phyloP scores from a whole-genome alignment of 1,140 invertebrate species.

The Drosophila sucinea region DNA sequence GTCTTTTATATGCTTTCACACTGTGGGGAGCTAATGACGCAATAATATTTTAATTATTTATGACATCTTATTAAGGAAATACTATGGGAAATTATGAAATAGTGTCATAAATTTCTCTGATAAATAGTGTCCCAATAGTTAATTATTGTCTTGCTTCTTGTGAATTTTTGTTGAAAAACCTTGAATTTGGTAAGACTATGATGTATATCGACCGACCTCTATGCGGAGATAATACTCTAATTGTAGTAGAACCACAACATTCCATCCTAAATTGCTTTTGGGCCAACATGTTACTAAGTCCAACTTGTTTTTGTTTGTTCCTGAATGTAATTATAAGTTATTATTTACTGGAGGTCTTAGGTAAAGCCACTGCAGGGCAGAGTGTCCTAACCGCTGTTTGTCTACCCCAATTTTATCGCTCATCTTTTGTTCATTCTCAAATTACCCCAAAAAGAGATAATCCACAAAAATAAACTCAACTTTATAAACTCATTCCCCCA shows the following conservation, averaged over 20 bases:
- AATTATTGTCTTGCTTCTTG: no score
- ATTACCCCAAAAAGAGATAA: constrained; percentile 13
- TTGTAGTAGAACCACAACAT: background rate
- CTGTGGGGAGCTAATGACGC: no score
- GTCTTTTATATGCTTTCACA: no score
- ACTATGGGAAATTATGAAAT: no score
- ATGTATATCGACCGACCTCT: no score
- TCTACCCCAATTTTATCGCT: background rate
- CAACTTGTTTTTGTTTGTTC: background rate
- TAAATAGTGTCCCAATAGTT: no score
- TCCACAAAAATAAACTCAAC: constrained; percentile 18
- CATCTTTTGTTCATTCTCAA: constrained; percentile 8
- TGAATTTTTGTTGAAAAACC: no score
- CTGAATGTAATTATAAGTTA: constrained; percentile 1
- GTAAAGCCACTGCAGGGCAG: background rate
- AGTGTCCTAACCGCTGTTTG: background rate
- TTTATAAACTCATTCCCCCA: constrained; percentile 10
- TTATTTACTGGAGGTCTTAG: background rate
- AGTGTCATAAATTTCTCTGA: no score
- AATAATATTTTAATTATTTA: no score
- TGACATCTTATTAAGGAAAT: no score
- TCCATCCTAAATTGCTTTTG: background rate
- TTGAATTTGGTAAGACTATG: no score
- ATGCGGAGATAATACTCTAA: no score
- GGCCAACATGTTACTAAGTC: background rate